Conservation (phyloP, 1,140 invertebrate species). For the Drosophila repletoides region DNA sequence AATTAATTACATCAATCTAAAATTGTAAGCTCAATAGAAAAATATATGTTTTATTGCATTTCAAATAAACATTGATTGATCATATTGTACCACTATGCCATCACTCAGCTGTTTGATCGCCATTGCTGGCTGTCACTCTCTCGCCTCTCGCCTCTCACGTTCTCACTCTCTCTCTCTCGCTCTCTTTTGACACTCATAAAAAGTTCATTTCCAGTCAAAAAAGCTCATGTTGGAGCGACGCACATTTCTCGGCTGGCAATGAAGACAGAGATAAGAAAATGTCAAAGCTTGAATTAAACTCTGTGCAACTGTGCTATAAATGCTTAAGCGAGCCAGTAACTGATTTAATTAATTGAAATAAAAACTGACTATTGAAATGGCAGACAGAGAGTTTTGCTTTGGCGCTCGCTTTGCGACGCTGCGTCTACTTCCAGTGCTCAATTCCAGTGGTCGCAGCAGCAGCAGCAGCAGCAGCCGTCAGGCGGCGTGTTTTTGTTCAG, state of each 20-base stretch:
- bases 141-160: not conserved
- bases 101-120: constrained; percentile 36
- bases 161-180: not conserved
- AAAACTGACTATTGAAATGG: constrained; percentile 3
- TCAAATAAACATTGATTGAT: too few relatives aligned
- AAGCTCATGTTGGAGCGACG: constrained; percentile 9
- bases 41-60: too few relatives aligned
- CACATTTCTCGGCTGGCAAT: not conserved
- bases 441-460: constrained; percentile 21
- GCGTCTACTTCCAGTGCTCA: constrained; percentile 22
- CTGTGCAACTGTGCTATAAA: not conserved
- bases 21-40: too few relatives aligned
- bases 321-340: not conserved
- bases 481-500: constrained; percentile 27
- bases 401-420: not conserved
- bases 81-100: constrained; percentile 12
- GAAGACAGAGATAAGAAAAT: constrained; percentile 11
- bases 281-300: constrained; percentile 27
- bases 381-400: not conserved
- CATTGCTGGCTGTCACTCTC: constrained; percentile 14
- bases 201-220: constrained; percentile 9
- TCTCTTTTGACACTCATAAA: not conserved
- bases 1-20: too few relatives aligned
- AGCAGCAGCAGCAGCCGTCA: constrained; percentile 1
- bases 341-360: constrained; percentile 5